Base-by-base conservation (phyloP, 2,113 vertebrate genomes). In the Thomomys bottae region DNA sequence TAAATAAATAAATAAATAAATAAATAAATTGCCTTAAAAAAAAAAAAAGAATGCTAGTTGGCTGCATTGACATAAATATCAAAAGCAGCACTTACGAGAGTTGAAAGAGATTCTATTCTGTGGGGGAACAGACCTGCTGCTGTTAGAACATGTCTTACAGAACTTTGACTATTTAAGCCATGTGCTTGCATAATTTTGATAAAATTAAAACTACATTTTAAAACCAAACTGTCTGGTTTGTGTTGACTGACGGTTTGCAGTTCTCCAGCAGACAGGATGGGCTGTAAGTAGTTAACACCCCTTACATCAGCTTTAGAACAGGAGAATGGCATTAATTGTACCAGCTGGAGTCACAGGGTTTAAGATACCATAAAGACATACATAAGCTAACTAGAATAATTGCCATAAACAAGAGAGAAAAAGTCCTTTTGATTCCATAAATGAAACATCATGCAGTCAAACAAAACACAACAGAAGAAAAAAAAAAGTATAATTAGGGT, bases 391-490 rank as follows among this genome's bases (percentile, higher is more conserved):
- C 78, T 70, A 45, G 76, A 86, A 10, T 78, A 84, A 88, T 80
- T 0, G 0, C 90, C 64, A 84, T 26, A 66, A 81, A 87, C 73
- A 87, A 83, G 77, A 91, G 84, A 84, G 68, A 87, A 86, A 91
- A 89, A 92, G 93, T 82, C 88, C 77, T 86, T 96, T 85, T 93
- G 82, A 94, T 89, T 75, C 32, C 76, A 26, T 77, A 89, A 89
- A 72, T 77, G 80, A 94, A 95, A 93, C 59, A 92, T 89, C 81
- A 94, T 34, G 68, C 12, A 88, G 77, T 59, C 64, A 89, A 54
- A 84, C 78, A 91, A 85, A 49, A 75, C 63, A 87, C 64, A 87
- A 91, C 42, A 36, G 6, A 10, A 40, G 49, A 11, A 73, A 64
- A 72, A 57, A 5, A 61, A 54, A 78, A 93, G 30, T 36, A 89